Evolutionary conservation across 2,113 vertebrate genomes (phyloP).

Genomic region (human): DNA sequence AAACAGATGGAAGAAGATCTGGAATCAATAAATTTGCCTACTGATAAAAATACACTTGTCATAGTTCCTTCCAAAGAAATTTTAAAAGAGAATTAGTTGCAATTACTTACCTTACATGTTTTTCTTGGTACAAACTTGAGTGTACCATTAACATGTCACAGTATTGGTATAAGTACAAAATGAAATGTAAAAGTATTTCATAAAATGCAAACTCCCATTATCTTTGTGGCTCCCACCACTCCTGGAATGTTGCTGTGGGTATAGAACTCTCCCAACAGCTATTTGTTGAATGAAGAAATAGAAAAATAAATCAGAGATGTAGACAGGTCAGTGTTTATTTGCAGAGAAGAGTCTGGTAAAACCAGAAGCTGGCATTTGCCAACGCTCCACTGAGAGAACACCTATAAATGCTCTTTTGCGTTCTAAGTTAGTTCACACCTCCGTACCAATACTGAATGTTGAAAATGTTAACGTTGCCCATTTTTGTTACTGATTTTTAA

Average conservation of each 20-base stretch:
- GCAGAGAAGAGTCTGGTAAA: not conserved
- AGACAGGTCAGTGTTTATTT: not conserved
- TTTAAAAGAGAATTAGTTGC: not conserved
- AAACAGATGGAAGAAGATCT: conserved; percentile 15
- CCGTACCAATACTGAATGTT: not conserved
- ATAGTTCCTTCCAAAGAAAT: not conserved
- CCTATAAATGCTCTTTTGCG: not conserved
- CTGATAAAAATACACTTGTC: not conserved
- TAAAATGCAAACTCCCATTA: not conserved
- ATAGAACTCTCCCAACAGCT: not conserved
- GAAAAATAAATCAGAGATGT: not conserved
- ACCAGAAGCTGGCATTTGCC: not conserved
- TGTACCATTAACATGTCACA: not conserved
- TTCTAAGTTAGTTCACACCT: not conserved
- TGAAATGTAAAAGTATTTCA: not conserved
- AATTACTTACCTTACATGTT: not conserved
- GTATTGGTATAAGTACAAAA: not conserved
- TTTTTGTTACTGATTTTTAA: not conserved
- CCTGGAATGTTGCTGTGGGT: not conserved
- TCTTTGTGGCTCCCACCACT: not conserved
- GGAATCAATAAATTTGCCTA: not conserved
- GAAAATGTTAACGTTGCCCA: not conserved
- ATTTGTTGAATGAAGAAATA: not conserved
- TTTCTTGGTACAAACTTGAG: not conserved
- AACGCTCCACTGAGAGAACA: not conserved